Conservation (phyloP, 2,888 invertebrate genomes). For the Hirtodrosophila cameraria region DNA sequence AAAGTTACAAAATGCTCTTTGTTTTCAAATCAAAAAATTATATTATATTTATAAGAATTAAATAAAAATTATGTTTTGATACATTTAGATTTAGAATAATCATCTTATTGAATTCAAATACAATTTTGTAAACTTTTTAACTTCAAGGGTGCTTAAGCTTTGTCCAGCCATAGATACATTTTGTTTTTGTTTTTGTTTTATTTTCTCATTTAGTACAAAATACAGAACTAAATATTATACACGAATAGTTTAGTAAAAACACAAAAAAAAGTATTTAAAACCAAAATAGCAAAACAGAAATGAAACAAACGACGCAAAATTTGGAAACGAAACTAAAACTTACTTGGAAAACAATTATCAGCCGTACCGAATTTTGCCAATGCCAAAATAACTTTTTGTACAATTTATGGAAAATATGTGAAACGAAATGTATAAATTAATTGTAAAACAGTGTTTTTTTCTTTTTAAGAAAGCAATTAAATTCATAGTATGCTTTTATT, state of each 20-base stretch:
- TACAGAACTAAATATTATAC: slow-evolving; percentile 52
- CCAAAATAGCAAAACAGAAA: slow-evolving; percentile 27
- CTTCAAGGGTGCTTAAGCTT: slow-evolving; percentile 23
- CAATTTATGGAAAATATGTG: slow-evolving; percentile 56
- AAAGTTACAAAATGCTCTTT: too few species aligned
- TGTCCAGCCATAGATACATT: slow-evolving; percentile 11
- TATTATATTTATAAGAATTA: too few species aligned
- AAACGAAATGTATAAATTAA: slow-evolving; percentile 49
- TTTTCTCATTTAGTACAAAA: slow-evolving; percentile 52
- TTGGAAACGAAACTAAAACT: slow-evolving; percentile 73
- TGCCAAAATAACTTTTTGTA: slow-evolving; percentile 82
- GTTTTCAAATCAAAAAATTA: too few species aligned
- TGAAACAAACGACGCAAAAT: slow-evolving; percentile 35
- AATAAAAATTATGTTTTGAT: too few species aligned
- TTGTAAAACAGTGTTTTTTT: slow-evolving; percentile 7
- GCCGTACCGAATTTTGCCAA: slow-evolving; percentile 82
- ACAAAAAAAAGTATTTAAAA: slow-evolving; percentile 30
- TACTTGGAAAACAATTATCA: slow-evolving; percentile 85
- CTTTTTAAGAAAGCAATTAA: slow-evolving; percentile 21
- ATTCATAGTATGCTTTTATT: neutral
- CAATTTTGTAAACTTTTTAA: too few species aligned
- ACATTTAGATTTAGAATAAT: too few species aligned
- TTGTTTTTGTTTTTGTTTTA: slow-evolving; percentile 4
- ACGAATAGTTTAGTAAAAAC: slow-evolving; percentile 55
- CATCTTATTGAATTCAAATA: too few species aligned